Conservation (phyloP, 1,140 invertebrate species). For the Ptiloglossa arizonensis region DNA sequence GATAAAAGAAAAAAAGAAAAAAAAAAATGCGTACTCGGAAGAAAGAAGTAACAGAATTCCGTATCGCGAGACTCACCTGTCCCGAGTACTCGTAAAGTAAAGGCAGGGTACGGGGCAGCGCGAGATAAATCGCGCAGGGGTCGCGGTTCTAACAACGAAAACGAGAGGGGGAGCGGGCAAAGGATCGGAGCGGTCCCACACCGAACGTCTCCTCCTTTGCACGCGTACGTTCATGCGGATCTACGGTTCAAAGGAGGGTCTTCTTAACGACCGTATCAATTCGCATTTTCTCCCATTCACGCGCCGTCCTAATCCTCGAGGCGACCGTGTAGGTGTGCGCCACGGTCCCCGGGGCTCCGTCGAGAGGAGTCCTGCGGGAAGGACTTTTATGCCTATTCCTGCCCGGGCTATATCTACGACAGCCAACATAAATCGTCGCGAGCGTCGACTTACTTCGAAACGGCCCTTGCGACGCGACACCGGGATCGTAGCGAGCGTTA, state of each 20-base stretch:
- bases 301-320: conserved; percentile 67
- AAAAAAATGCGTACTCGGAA: no score
- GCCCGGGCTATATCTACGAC: conserved; percentile 47
- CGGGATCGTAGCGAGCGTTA: not conserved
- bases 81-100: not conserved
- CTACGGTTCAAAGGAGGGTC: conserved; percentile 61
- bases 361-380: conserved; percentile 26
- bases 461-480: conserved; percentile 20
- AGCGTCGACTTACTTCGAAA: conserved; percentile 46
- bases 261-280: conserved; percentile 74
- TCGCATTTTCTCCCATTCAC: conserved; percentile 73
- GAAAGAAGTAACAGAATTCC: no score
- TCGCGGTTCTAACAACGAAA: conserved; percentile 2
- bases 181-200: conserved; percentile 26
- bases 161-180: conserved; percentile 1
- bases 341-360: not conserved
- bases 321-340: conserved; percentile 47
- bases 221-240: conserved; percentile 40
- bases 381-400: conserved; percentile 64
- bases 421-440: conserved; percentile 57
- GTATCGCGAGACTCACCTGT: conserved; percentile 14
- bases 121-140: conserved; percentile 52
- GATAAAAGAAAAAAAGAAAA: not conserved
- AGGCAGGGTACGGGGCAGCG: not conserved
- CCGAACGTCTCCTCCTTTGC: conserved; percentile 37